Conservation (phyloP, 2,888 invertebrate species). For the Prosapia bicincta region DNA sequence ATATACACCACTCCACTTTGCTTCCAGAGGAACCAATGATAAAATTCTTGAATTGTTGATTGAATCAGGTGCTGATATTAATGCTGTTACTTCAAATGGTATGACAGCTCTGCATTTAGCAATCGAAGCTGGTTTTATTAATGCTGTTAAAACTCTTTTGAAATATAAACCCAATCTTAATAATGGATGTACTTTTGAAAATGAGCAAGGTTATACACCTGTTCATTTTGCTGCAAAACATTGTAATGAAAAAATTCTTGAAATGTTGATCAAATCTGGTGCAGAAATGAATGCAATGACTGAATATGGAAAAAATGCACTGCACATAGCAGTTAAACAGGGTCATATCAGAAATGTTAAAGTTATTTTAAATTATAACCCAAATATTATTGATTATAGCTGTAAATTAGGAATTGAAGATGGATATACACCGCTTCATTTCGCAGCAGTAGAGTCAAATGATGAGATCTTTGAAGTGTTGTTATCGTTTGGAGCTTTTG, state of each 20-base stretch:
- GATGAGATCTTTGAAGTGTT: neutral
- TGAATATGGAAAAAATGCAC: neutral
- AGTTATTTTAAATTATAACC: neutral
- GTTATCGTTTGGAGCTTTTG: neutral
- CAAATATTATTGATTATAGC: neutral
- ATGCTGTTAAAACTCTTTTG: neutral
- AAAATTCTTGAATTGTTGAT: neutral
- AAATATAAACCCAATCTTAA: neutral
- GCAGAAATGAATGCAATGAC: neutral
- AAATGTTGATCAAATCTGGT: neutral
- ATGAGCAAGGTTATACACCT: neutral
- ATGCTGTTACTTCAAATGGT: neutral
- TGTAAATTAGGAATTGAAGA: neutral
- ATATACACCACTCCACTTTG: neutral
- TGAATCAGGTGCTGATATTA: neutral
- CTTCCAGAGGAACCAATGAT: neutral
- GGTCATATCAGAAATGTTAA: neutral
- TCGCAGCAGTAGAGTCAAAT: neutral
- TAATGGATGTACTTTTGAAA: neutral
- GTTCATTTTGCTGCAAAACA: neutral
- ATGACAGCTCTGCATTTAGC: neutral
- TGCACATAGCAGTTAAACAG: neutral
- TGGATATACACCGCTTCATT: neutral
- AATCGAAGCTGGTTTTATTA: neutral
- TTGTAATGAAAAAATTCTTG: neutral